Base-by-base conservation (phyloP, 2,888 invertebrate species). In the Suillia variegata region DNA sequence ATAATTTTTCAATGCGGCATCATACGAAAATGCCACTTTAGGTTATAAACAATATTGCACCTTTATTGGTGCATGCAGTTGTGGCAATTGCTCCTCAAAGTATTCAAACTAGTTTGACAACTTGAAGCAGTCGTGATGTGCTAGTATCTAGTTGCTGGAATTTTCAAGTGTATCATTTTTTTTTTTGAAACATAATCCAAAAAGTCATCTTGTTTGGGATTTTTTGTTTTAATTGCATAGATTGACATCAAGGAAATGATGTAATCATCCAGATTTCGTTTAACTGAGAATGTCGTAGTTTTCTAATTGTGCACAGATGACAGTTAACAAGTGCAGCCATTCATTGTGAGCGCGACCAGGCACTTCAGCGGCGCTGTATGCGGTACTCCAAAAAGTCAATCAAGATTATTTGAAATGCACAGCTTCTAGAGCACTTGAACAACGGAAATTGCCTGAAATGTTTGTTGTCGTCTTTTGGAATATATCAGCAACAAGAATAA, bases 171-270 rank as follows among this genome's bases (percentile, higher is more conserved):
- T 6, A 8, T 15, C n/a, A 42, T 13, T 42, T 42, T 42, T 42
- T 42, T 42, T 42, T 6, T 10, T 33, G 33, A 33, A 33, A 33
- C 13, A 10, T 33, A 33, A 42, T 42, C 13, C 13, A 42, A 42
- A 42, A 42, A 42, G 4, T 42, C 18, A 10, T 42, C 13, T 15
- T 15, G 5, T 42, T 42, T 15, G 13, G 4, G 13, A 42, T 5
- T 48, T 48, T 20, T 21, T 10, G 22, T 13, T 20, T 20, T 45
- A 45, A 18, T 17, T 18, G 15, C n/a, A 38, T n/a, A 45, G 45
- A 45, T 45, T 45, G 62, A 62, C 55, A 64, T 62, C 62, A 54
- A 60, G 64, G 64, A 64, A 64, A 60, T 58, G 62, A 58, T 62
- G 58, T 60, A 60, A 62, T 64, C 62, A 51, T 15, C 45, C 20